A percentile compares a stretch with the other conserved stretches of the same genome.
phyloP scores from a whole-genome alignment of 1,140 invertebrate genomes.

The Drosophila nebulosa region DNA sequence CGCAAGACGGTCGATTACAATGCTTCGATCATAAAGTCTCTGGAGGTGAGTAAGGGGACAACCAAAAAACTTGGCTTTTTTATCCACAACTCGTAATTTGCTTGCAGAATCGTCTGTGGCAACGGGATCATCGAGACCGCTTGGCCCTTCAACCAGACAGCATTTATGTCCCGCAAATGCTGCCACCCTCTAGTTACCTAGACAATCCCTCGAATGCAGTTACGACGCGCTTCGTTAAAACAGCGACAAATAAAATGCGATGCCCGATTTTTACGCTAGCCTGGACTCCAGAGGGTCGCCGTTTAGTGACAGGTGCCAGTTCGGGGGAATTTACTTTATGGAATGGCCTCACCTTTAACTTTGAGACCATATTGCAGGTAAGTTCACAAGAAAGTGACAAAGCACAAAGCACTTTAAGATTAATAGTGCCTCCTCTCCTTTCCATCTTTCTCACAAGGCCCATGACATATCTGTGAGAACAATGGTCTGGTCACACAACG shows the following conservation, averaged over 20 bases:
- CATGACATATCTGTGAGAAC: constrained; percentile 98
- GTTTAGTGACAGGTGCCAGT: constrained; percentile 98
- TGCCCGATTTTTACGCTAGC: constrained; percentile 99
- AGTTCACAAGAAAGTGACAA: constrained; percentile 25
- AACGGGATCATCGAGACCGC: constrained; percentile 93
- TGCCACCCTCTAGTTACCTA: constrained; percentile 93
- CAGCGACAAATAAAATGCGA: constrained; percentile 99
- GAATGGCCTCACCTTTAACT: constrained; percentile 99
- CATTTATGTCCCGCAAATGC: constrained; percentile 92
- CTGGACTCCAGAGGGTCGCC: constrained; percentile 99
- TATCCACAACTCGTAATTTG: neutral
- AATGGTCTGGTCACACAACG: constrained; percentile 99
- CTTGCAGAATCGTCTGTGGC: constrained; percentile 93
- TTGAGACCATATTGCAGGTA: constrained; percentile 99
- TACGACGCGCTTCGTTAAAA: constrained; percentile 97
- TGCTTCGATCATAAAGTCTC: constrained; percentile 94
- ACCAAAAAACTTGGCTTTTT: neutral
- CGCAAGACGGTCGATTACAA: constrained; percentile 99
- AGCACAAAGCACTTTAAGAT: neutral
- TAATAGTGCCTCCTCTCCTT: neutral
- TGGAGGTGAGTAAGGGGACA: constrained; percentile 85
- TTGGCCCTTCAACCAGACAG: constrained; percentile 94
- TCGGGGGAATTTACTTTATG: constrained; percentile 99
- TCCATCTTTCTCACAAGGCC: constrained; percentile 86
- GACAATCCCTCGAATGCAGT: constrained; percentile 99